Evolutionary conservation across 92 coral and sea anemone species (phyloP), one percentile per base, ranked within the genome.

Genomic region (Blastomussa wellsi): DNA sequence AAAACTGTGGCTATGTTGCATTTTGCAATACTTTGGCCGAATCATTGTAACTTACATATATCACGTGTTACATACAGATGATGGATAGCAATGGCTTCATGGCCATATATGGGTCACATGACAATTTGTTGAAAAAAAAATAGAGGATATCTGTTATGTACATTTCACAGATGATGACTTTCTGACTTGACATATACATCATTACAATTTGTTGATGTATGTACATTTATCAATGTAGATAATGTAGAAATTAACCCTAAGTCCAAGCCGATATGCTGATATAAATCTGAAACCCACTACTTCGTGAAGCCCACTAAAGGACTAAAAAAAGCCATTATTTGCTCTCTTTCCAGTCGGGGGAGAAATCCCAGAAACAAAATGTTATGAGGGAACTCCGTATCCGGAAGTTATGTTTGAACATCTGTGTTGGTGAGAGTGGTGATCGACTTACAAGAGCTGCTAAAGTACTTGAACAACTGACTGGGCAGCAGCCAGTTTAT

Each of bases 341-440:
- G 13, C 13, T 55, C 60, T 83, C 66, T 74, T 80, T 78, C n/a
- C 76, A 91, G 91, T 92, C 90, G 74, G 91, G 88, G 69, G 90
- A 89, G 53, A 91, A 89, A 75, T 60, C 91, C 77, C 77, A 85
- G 62, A 77, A 85, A 48, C 82, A 77, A 51, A 94, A 96, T 92
- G 94, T 92, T 47, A 96, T 96, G 99, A 93, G 87, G 88, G 99
- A 96, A 60, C 93, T 96, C 80, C 94, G 91, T 52, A 96, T 96
- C 91, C 88, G 92, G 47, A 96, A 96, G 87, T 89, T 96, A 57
- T 96, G 98, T 84, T 93, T 96, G 83, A 96, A 96, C 91, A 93
- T 96, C 39, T 96, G 99, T 91, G 99, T 96, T 84, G 99, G 99
- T 82, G 99, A 96, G 73, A 96, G 99, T 91, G 99, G 99, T 75